A percentile compares a stretch with the other conserved stretches of the same genome.
phyloP scores from a whole-genome alignment of 2,113 vertebrate genomes.

The Myiozetetes cayanensis region DNA sequence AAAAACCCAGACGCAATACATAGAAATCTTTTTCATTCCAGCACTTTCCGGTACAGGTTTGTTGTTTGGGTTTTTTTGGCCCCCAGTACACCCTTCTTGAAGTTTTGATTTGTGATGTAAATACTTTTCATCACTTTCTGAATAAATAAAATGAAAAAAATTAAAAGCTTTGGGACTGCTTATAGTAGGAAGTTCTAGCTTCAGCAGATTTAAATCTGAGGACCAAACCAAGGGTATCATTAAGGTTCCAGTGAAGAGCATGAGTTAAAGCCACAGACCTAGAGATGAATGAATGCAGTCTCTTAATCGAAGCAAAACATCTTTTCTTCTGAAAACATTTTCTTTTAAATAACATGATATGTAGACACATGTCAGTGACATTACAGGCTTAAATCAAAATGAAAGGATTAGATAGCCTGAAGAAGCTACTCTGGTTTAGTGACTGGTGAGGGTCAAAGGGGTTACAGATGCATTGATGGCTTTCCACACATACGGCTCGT shows the following conservation, averaged over 20 bases:
- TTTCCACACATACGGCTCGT: neutral
- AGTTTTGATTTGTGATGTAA: neutral
- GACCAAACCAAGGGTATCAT: neutral
- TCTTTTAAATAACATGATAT: neutral
- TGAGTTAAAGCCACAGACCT: neutral
- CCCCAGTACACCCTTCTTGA: neutral
- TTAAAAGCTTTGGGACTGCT: neutral
- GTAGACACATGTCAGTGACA: conserved; percentile 57
- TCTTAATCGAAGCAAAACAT: neutral
- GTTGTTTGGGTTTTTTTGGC: neutral
- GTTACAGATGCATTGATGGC: conserved; percentile 4
- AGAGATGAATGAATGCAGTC: neutral
- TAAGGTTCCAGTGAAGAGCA: neutral
- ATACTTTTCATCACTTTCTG: neutral
- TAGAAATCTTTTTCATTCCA: neutral
- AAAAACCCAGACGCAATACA: neutral
- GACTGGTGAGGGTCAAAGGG: conserved; percentile 45
- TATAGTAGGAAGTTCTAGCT: neutral
- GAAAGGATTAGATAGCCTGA: conserved; percentile 32
- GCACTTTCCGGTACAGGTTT: no score
- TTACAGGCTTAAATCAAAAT: conserved; percentile 39
- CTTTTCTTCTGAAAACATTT: neutral
- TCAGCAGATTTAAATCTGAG: neutral
- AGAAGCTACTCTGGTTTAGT: conserved; percentile 8
- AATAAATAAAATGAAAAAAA: neutral